A percentile compares a stretch with the other conserved stretches of the same genome.
These are phyloP conservation scores for Eonycteris spelaea DNA, from an alignment of 2,113 vertebrate genomes.

Conservation along the genomic window DNA sequence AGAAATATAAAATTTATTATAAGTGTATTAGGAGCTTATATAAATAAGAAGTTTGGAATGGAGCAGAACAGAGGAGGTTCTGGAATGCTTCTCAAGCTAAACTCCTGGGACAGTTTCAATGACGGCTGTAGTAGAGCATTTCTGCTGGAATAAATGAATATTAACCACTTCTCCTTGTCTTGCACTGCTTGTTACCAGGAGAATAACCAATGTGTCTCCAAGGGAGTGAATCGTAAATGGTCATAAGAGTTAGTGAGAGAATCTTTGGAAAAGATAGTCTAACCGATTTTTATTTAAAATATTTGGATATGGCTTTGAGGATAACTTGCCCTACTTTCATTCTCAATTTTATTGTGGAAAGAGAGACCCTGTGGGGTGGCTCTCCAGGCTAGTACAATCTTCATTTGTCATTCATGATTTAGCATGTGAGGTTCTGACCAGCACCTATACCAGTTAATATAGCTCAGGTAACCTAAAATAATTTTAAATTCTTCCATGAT, in stretches of 20 bases:
- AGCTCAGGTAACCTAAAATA: neutral
- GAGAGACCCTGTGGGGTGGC: too few relatives aligned
- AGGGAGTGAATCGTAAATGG: neutral
- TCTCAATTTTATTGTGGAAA: neutral
- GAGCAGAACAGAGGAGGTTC: neutral
- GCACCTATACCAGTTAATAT: neutral
- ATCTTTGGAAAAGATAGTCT: neutral
- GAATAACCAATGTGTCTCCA: neutral
- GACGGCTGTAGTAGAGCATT: rapidly evolving
- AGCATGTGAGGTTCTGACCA: neutral
- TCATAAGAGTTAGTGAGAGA: neutral
- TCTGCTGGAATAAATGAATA: neutral
- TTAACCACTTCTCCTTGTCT: rapidly evolving
- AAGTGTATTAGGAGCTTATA: neutral
- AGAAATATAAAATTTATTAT: neutral
- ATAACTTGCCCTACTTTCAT: neutral
- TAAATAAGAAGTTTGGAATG: neutral
- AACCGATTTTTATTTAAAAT: neutral
- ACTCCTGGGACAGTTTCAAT: neutral
- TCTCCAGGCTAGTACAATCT: neutral
- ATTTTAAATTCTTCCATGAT: neutral
- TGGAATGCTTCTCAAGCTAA: neutral
- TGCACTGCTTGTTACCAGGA: neutral
- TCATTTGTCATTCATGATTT: neutral
- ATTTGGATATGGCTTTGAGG: neutral